Base-by-base conservation (phyloP, 2,888 invertebrate species). In the Zaprionus obscuricornis region DNA sequence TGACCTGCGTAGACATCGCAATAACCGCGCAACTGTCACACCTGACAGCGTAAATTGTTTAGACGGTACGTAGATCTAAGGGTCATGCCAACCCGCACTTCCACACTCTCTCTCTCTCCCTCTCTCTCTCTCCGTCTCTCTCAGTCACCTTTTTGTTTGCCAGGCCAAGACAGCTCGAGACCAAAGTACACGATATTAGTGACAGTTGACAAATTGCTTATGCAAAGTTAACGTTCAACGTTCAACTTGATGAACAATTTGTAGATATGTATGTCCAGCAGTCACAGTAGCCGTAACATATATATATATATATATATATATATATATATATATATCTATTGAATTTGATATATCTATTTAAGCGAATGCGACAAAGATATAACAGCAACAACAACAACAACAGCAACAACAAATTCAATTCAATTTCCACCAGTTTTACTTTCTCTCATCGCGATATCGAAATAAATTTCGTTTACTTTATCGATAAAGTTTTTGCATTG, bases 141-240 rank as follows among this genome's bases (percentile, higher is more conserved):
- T 7, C 22, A 22, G 7, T 65, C 56, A 43, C 43, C 72, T 75
- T 63, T n/a, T 79, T 83, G 84, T 84, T 74, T 76, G n/a, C 46
- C 31, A 52, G 64, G n/a, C n/a, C n/a, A n/a, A 58, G 84, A 84
- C 84, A 70, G 81, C 34, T 62, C 60, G 55, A 60, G 59, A 64
- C 57, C 64, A 40, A 70, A 73, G 81, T 52, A 73, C 75, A 86
- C 78, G 66, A 68, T 64, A 67, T 42, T 69, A 60, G 72, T 78
- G 85, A 85, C 86, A 85, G 75, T 70, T 82, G 85, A 83, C 83
- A 83, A 86, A 86, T 86, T 83, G 86, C 64, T 78, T 82, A 71
- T 75, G 75, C 67, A 86, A 86, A 82, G 59, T 50, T 54, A 46
- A 45, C 46, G 50, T 54, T 65, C 59, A 49, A 72, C 40, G 55